These are phyloP conservation scores for Speoplatyrhinus poulsoni DNA, from an alignment of 2,113 vertebrate species.

Conservation along the genomic window DNA sequence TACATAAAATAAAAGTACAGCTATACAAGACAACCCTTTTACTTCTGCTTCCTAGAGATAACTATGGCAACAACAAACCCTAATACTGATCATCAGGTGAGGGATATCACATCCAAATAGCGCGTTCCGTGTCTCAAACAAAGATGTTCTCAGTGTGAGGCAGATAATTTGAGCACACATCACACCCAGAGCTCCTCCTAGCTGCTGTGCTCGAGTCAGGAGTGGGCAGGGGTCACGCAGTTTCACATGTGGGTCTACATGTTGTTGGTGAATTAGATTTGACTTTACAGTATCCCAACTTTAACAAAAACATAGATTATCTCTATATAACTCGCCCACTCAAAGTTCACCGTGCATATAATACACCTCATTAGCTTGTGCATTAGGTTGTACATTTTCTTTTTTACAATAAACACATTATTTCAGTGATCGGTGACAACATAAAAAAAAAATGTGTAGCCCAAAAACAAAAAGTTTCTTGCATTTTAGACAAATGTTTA, in stretches of 20 bases:
- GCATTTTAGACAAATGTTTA: background rate
- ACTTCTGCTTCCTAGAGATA: constrained; percentile 57
- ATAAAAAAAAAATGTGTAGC: constrained; percentile 38
- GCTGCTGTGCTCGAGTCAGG: constrained; percentile 49
- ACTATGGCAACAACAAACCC: constrained; percentile 51
- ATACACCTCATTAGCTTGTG: constrained; percentile 49
- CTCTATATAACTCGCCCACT: constrained; percentile 46
- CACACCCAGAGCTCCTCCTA: constrained; percentile 46
- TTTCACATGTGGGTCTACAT: constrained; percentile 23
- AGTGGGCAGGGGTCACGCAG: constrained; percentile 17
- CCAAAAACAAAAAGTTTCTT: constrained; percentile 36
- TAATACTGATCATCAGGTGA: constrained; percentile 72
- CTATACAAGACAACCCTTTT: constrained; percentile 30
- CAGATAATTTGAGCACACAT: background rate
- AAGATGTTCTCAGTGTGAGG: background rate
- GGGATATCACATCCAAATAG: constrained; percentile 38
- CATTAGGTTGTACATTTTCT: constrained; percentile 19
- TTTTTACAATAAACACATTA: constrained; percentile 41
- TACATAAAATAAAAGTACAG: constrained; percentile 52
- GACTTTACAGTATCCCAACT: constrained; percentile 20
- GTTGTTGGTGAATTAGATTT: constrained; percentile 34
- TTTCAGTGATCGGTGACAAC: constrained; percentile 47
- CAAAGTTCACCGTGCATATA: constrained; percentile 52
- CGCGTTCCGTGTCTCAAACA: constrained; percentile 16
- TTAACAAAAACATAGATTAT: constrained; percentile 26